phyloP scores from a whole-genome alignment of 2,888 invertebrate genomes.

The Andrena minutula region DNA sequence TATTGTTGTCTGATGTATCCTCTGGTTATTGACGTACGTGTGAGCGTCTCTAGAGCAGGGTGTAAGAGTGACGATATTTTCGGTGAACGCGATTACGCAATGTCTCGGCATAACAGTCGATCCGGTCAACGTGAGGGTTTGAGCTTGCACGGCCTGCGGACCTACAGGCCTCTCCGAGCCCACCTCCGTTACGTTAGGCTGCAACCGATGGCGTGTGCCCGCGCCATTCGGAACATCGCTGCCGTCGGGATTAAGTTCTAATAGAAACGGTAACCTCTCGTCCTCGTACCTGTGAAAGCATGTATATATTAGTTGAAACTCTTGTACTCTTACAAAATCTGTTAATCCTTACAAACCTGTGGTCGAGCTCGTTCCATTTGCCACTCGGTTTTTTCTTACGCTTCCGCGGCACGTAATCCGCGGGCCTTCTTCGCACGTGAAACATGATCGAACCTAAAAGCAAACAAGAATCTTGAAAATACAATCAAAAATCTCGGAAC shows the following conservation, averaged over 20 bases:
- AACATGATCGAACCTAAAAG: conserved; percentile 97
- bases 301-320: background rate
- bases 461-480: background rate
- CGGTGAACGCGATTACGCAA: conserved; percentile 96
- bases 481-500: too few species aligned
- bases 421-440: conserved; percentile 96
- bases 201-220: conserved; percentile 86
- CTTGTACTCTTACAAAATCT: background rate
- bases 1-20: conserved; percentile 96
- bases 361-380: conserved; percentile 86
- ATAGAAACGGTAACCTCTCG: conserved; percentile 88
- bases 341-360: conserved; percentile 67
- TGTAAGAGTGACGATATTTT: conserved; percentile 97
- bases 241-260: conserved; percentile 93
- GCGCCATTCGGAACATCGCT: conserved; percentile 84
- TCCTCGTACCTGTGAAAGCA: conserved; percentile 85
- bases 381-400: conserved; percentile 92
- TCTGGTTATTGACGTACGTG: conserved; percentile 97
- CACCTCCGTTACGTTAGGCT: conserved; percentile 89
- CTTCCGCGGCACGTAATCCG: conserved; percentile 95
- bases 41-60: conserved; percentile 97
- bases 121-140: conserved; percentile 91
- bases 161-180: conserved; percentile 92
- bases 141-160: conserved; percentile 84
- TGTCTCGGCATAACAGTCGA: conserved; percentile 97